phyloP scores from a whole-genome alignment of 2,888 invertebrate genomes.

The Plebejus argus region DNA sequence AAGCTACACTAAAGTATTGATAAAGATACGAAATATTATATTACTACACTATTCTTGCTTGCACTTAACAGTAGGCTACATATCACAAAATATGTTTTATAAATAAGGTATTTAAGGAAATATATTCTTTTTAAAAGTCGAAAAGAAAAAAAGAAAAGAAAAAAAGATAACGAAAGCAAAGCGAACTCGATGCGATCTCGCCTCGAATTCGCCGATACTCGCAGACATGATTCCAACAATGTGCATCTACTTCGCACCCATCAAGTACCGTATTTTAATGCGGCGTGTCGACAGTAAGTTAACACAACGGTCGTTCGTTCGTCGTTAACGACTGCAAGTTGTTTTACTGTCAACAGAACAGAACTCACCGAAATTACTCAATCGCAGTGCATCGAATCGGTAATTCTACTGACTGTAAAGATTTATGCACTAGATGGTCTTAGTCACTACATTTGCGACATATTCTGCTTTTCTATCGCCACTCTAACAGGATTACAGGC shows the following conservation, averaged over 20 bases:
- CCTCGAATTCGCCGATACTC: background rate
- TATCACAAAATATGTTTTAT: too few species aligned
- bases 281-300: conserved; percentile 65
- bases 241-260: conserved; percentile 51
- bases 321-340: conserved; percentile 70
- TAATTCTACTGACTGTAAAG: conserved; percentile 1
- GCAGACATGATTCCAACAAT: conserved; percentile 34
- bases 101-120: too few species aligned
- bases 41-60: too few species aligned
- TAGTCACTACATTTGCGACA: background rate
- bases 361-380: conserved; percentile 34
- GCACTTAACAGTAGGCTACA: too few species aligned
- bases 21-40: background rate
- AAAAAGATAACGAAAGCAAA: background rate
- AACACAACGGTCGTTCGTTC: conserved; percentile 68
- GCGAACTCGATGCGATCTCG: background rate
- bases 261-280: conserved; percentile 71
- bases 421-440: background rate
- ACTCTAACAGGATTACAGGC: background rate
- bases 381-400: conserved; percentile 36
- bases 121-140: too few species aligned
- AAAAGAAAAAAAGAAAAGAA: too few species aligned
- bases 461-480: background rate
- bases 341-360: conserved; percentile 65
- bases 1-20: too few species aligned